Conservation (phyloP, 2,113 vertebrate species). For the Carassius auratus region DNA sequence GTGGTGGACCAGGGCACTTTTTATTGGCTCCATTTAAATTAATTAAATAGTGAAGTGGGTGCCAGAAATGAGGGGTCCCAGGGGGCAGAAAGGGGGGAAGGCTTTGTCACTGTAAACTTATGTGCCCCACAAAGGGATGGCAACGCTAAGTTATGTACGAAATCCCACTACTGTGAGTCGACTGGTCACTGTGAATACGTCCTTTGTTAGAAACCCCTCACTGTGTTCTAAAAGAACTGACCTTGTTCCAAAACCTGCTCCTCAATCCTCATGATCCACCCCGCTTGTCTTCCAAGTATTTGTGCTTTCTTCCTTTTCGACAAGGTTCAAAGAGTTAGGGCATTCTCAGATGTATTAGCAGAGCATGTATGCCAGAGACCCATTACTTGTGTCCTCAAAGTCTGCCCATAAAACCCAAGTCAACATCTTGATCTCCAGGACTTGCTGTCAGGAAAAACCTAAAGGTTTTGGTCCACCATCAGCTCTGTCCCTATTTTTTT, state of each 20-base stretch:
- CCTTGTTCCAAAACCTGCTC: conserved; percentile 54
- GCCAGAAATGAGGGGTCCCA: conserved; percentile 28
- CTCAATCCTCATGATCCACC: conserved; percentile 54
- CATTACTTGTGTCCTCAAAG: conserved; percentile 35
- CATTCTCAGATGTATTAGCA: conserved; percentile 43
- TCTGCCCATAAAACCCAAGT: conserved; percentile 42
- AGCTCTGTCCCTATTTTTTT: conserved; percentile 29
- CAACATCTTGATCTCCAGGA: conserved; percentile 45
- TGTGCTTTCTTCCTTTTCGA: conserved; percentile 43
- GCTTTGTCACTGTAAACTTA: conserved; percentile 55
- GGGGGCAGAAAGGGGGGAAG: conserved; percentile 4
- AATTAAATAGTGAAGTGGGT: conserved; percentile 1
- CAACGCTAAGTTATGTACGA: conserved; percentile 53
- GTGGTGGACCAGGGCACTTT: conserved; percentile 25
- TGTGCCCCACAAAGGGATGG: conserved; percentile 50
- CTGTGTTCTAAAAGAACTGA: conserved; percentile 53
- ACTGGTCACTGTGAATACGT: conserved; percentile 61
- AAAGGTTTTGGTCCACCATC: conserved; percentile 58
- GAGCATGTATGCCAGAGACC: conserved; percentile 3
- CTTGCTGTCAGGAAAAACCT: conserved; percentile 51
- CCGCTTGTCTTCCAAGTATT: conserved; percentile 45
- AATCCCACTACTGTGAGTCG: conserved; percentile 43
- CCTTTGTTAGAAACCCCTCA: conserved; percentile 63
- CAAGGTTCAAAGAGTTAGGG: conserved; percentile 45
- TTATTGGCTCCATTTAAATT: conserved; percentile 6